phyloP scores from a whole-genome alignment of 1,140 invertebrate genomes.

The Hyposmocoma kahamanoa region DNA sequence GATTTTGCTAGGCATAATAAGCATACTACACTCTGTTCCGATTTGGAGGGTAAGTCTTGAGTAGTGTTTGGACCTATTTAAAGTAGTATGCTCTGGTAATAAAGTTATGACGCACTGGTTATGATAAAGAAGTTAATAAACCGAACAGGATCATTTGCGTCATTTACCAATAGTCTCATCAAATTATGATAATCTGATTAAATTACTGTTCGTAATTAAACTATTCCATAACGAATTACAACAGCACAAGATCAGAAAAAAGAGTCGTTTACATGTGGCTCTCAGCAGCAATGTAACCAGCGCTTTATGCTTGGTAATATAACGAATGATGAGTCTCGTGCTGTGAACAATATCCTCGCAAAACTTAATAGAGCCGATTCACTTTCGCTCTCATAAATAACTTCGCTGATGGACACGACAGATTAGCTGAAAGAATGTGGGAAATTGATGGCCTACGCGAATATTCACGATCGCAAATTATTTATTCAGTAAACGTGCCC shows the following conservation, averaged over 20 bases:
- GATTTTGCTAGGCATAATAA: background rate
- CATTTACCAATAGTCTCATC: too few species aligned
- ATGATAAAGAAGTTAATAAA: too few species aligned
- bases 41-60: background rate
- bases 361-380: slow-evolving; percentile 56
- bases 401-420: slow-evolving; percentile 25
- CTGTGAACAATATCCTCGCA: slow-evolving; percentile 61
- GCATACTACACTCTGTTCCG: background rate
- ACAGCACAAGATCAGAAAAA: too few species aligned
- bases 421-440: slow-evolving; percentile 30
- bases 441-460: slow-evolving; percentile 7
- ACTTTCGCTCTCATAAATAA: slow-evolving; percentile 43
- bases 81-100: too few species aligned
- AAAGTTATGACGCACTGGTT: too few species aligned
- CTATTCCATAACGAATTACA: too few species aligned
- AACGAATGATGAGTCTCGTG: slow-evolving; percentile 22
- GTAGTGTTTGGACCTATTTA: background rate
- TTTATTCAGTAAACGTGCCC: slow-evolving; percentile 2
- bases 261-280: too few species aligned
- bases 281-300: background rate
- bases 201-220: too few species aligned
- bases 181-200: too few species aligned
- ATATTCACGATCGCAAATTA: slow-evolving; percentile 1
- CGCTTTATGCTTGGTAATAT: background rate
- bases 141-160: too few species aligned